Evolutionary conservation across 2,113 vertebrate genomes (phyloP).

Genomic region (Hyaena hyaena): DNA sequence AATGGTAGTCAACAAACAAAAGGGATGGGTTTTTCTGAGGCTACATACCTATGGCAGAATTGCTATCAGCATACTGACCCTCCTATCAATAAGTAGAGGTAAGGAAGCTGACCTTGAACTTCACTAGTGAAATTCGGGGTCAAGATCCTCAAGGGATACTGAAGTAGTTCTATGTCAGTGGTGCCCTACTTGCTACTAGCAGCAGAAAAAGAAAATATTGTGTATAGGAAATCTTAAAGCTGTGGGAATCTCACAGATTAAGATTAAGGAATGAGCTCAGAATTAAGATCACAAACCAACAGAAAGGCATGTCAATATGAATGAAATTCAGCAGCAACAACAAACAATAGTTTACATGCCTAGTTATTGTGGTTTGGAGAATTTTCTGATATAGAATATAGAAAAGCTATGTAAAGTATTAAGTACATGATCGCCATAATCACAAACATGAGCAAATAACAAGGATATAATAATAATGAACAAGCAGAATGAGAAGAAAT

Average conservation of each 20-base stretch:
- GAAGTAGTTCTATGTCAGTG: not conserved
- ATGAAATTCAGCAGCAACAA: not conserved
- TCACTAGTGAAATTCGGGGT: not conserved
- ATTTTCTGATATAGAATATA: not conserved
- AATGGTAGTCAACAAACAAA: not conserved
- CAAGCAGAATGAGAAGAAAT: not conserved
- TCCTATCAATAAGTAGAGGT: not conserved
- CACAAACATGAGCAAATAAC: not conserved
- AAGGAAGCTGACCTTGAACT: not conserved
- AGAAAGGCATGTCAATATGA: not conserved
- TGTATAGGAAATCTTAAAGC: not conserved
- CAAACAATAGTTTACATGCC: not conserved
- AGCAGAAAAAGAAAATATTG: not conserved
- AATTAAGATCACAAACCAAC: not conserved
- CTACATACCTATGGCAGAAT: not conserved
- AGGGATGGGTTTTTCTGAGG: not conserved
- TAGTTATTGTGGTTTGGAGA: not conserved
- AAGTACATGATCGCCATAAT: not conserved
- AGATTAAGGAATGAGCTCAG: not conserved
- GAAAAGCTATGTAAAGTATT: not conserved
- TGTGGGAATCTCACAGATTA: not conserved
- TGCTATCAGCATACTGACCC: not conserved
- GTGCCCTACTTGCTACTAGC: not conserved
- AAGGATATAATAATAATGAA: not conserved
- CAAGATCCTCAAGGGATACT: not conserved